These are phyloP conservation scores for Colistium nudipinnis DNA, from an alignment of 2,113 vertebrate genomes.

Conservation along the genomic window DNA sequence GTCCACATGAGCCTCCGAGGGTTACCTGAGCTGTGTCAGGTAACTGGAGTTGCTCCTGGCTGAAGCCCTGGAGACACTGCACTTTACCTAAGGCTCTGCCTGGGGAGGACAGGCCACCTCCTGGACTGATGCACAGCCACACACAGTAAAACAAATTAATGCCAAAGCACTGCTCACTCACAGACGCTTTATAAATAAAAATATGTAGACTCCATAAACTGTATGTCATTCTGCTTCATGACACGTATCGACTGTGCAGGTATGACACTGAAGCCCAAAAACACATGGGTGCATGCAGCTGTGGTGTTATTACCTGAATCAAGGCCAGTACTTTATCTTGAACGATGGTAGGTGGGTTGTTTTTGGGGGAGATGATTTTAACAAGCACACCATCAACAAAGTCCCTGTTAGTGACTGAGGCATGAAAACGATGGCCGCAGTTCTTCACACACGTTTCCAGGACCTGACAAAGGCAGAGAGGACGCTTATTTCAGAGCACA, in stretches of 20 bases:
- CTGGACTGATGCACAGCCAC: constrained; percentile 32
- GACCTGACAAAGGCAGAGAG: constrained; percentile 80
- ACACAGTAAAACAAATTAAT: constrained; percentile 29
- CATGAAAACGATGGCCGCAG: constrained; percentile 98
- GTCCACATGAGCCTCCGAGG: constrained; percentile 53
- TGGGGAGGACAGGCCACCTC: constrained; percentile 42
- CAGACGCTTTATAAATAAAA: neutral
- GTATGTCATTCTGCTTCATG: too few relatives aligned
- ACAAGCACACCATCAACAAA: constrained; percentile 97
- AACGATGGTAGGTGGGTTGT: constrained; percentile 95
- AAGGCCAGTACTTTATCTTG: constrained; percentile 98
- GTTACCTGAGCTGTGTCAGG: constrained; percentile 70
- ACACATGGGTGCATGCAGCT: neutral
- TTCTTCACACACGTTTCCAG: constrained; percentile 99
- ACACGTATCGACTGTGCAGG: neutral
- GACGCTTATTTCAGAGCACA: neutral
- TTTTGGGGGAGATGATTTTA: constrained; percentile 97
- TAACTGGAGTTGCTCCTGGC: constrained; percentile 71
- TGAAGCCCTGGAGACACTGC: constrained; percentile 37
- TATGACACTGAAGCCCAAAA: neutral
- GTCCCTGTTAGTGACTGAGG: constrained; percentile 93
- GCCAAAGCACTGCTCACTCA: constrained; percentile 10
- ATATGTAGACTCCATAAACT: too few relatives aligned
- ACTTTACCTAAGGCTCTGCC: constrained; percentile 44
- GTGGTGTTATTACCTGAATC: constrained; percentile 87